Evolutionary conservation across 2,888 invertebrate species (phyloP), one percentile per base, ranked within the genome.

Genomic region (Drosophila paranaensis): DNA sequence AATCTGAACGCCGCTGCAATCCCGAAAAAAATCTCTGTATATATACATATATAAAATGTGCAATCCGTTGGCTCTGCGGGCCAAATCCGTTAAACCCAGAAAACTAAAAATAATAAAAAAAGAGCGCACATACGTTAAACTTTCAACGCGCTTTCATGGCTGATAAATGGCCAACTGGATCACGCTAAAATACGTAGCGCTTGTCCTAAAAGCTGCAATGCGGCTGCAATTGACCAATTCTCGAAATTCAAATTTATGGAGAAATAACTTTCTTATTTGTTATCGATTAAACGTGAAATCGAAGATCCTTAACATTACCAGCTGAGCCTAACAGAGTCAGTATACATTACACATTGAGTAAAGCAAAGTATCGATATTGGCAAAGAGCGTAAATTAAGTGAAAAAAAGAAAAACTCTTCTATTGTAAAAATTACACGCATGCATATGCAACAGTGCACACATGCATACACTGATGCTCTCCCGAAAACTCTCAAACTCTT

Each of bases 111-210:
- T 33, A 33, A 37, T 20, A 20, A 20, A 20, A 51, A 30, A 27
- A 39, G 27, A 37, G 53, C 54, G 58, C 51, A 54, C 60, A 40
- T 40, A 53, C 42, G 56, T 50, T 61, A 72, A 83, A 88, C 82
- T 83, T 82, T 83, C 88, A 88, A 79, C 88, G 70, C 82, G 67
- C 82, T 88, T 87, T 81, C 76, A 65, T 43, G 79, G 76, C 79
- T 83, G 82, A 83, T 83, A 83, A 88, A 82, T 82, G 88, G 82
- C 54, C 85, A 71, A 50, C 55, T 45, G 85, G 74, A 88, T 82
- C 82, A 60, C 60, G 56, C 74, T 56, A 53, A 71, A 65, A 51
- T 56, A 70, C 51, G 54, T 45, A 55, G 61, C 53, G 60, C 55
- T 20, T 14, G 39, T 27, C 33, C 35, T 1, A 40, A 55, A 14